phyloP scores from a whole-genome alignment of 2,797 vertebrate genomes.

The Schizopygopsis pylzovi region DNA sequence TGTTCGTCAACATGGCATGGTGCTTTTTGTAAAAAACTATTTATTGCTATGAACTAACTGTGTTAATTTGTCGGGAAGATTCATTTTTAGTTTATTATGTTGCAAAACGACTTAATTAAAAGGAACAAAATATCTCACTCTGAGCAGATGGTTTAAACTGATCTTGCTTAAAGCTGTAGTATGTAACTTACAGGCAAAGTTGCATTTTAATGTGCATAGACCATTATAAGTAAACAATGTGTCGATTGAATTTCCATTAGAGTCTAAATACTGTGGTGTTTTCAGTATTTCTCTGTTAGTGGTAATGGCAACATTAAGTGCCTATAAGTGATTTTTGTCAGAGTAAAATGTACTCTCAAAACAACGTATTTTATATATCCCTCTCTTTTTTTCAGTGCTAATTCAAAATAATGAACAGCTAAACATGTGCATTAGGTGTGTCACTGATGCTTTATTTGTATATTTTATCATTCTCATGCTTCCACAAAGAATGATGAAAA shows the following conservation, averaged over 20 bases:
- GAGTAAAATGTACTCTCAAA: neutral
- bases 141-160: neutral
- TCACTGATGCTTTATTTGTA: neutral
- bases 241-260: neutral
- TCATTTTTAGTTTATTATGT: neutral
- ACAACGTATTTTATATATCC: no score
- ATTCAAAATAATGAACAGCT: neutral
- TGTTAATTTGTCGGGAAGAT: neutral
- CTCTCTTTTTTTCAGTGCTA: neutral
- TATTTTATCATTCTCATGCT: neutral
- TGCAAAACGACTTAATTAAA: constrained; percentile 5
- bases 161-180: neutral
- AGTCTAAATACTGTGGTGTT: neutral
- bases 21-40: constrained; percentile 16
- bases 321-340: neutral
- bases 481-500: no score
- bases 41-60: constrained; percentile 14
- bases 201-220: neutral
- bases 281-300: neutral
- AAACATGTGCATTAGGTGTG: neutral
- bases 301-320: constrained; percentile 8
- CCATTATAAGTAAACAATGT: neutral
- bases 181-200: neutral
- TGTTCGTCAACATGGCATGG: neutral
- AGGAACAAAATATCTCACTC: neutral